Evolutionary conservation across 2,797 vertebrate genomes (phyloP).

Genomic region (Anguilla anguilla): DNA sequence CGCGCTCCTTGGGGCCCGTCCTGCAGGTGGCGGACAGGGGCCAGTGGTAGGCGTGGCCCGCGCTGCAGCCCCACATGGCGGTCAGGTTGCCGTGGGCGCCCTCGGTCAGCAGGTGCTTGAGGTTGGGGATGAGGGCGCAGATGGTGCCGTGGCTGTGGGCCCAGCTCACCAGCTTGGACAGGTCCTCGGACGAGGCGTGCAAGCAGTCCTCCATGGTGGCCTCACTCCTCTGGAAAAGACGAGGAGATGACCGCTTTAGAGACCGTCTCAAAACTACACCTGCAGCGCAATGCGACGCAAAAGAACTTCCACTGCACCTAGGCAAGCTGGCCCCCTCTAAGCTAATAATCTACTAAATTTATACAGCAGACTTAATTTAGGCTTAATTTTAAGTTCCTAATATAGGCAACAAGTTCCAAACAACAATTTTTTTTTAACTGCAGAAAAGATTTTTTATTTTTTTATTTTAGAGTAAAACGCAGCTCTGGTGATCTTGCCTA

Average conservation of each 20-base stretch:
- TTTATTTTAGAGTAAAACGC: background rate
- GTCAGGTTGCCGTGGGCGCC: slow-evolving; percentile 82
- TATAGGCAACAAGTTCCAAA: too few species aligned
- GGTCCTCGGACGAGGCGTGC: slow-evolving; percentile 85
- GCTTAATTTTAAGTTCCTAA: too few species aligned
- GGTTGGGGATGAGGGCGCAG: slow-evolving; percentile 87
- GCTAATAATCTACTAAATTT: too few species aligned
- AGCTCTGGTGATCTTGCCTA: background rate
- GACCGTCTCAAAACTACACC: background rate
- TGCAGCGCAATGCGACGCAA: too few species aligned
- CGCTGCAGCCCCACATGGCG: slow-evolving; percentile 85
- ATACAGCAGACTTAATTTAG: too few species aligned
- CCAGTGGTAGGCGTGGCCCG: slow-evolving; percentile 91
- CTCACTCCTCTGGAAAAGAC: slow-evolving; percentile 51
- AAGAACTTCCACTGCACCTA: background rate
- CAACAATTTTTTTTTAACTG: too few species aligned
- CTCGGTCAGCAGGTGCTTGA: slow-evolving; percentile 82
- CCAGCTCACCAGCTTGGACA: slow-evolving; percentile 90
- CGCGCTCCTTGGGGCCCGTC: slow-evolving; percentile 76
- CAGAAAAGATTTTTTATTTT: too few species aligned
- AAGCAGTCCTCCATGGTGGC: slow-evolving; percentile 84
- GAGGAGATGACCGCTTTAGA: slow-evolving; percentile 23
- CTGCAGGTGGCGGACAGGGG: slow-evolving; percentile 80
- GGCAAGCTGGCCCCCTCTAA: background rate
- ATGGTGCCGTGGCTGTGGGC: slow-evolving; percentile 93